Base-by-base conservation (phyloP, 2,797 vertebrate species). In the Pipistrellus nathusii region DNA sequence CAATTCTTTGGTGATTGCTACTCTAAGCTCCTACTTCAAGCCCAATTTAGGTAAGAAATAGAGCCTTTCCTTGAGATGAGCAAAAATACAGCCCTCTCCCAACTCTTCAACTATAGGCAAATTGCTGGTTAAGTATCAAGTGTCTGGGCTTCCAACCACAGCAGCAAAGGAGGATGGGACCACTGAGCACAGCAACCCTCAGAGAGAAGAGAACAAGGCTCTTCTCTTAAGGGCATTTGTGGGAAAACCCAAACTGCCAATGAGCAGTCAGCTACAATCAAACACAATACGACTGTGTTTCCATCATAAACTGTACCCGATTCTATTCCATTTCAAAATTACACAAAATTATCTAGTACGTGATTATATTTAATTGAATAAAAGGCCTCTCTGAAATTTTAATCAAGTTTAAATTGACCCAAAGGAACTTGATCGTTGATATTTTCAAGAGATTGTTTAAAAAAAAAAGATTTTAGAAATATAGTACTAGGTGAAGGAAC, bases 151-250 rank as follows among this genome's bases (percentile, higher is more conserved):
- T 35, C 44, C 0, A 14, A 15, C 25, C 30, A 9, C 20, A 53
- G 8, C 32, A 8, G 25, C 15, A 48, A 53, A 14, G 1, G 48
- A 46, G 44, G 17, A 14, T 6, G 2, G n/a, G 13, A 53, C 25
- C 32, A 32, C 0, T 0, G 2, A 11, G 12, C 4, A 27, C 14
- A 21, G 64, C 4, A 38, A 2, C n/a, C 0, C 0, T 23, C 15
- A 53, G 30, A 14, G n/a, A 17, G 2, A 4, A n/a, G 4, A 13
- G 11, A 17, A 9, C 23, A 41, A 57, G 0, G 3, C 5, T 8
- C 10, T 66, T 55, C 41, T 55, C 69, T 44, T 15, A 30, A 51
- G 46, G 38, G 8, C 14, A 27, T 62, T 10, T 75, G 30, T 38
- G 64, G 32, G 64, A 38, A 76, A 92, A 85, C 71, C 3, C 64